A percentile compares a stretch with the other conserved stretches of the same genome.
Evolutionary conservation across 2,888 invertebrate species (phyloP).

Genomic region (Platycheirus rosarum): DNA sequence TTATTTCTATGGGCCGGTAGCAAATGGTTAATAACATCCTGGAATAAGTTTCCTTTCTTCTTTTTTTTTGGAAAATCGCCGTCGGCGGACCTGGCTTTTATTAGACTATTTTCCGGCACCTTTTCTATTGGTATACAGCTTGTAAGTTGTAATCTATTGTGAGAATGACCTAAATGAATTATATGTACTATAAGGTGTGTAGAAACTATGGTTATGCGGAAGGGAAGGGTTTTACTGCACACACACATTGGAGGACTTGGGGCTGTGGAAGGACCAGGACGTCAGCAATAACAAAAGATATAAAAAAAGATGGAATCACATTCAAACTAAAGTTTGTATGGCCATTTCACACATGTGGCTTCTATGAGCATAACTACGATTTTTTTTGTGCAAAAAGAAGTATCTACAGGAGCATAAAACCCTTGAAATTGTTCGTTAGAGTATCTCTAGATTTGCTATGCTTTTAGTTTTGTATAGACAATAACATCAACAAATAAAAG

Average conservation of each 20-base stretch:
- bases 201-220: background rate
- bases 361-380: slow-evolving; percentile 16
- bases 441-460: slow-evolving; percentile 18
- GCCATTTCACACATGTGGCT: slow-evolving; percentile 35
- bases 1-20: slow-evolving; percentile 30
- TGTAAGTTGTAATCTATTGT: slow-evolving; percentile 41
- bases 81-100: slow-evolving; percentile 23
- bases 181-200: background rate
- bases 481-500: background rate
- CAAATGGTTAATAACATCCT: slow-evolving; percentile 46
- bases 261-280: slow-evolving; percentile 6
- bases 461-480: slow-evolving; percentile 34
- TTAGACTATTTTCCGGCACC: slow-evolving; percentile 53
- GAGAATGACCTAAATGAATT: slow-evolving; percentile 64
- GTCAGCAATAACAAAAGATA: slow-evolving; percentile 10
- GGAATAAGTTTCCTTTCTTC: slow-evolving; percentile 38
- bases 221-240: background rate
- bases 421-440: slow-evolving; percentile 46
- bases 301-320: slow-evolving; percentile 30
- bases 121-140: slow-evolving; percentile 28
- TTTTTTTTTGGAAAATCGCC: background rate
- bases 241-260: background rate
- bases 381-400: background rate
- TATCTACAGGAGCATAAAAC: slow-evolving; percentile 40
- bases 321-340: slow-evolving; percentile 39